phyloP scores from a whole-genome alignment of 2,797 vertebrate genomes.

The Geotrypetes seraphini region DNA sequence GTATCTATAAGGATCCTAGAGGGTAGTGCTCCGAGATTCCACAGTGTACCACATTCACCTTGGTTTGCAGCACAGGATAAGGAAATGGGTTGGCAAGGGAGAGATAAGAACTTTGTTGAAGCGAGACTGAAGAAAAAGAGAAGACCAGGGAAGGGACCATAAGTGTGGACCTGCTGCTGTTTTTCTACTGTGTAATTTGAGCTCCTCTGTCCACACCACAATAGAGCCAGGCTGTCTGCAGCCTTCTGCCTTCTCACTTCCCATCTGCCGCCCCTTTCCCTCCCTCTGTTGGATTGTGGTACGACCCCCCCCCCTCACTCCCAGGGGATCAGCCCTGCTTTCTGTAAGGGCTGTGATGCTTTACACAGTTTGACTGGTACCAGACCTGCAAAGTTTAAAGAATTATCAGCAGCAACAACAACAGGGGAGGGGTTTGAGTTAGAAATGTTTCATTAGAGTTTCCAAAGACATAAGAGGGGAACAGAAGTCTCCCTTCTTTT shows the following conservation, averaged over 20 bases:
- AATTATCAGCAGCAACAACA: not conserved
- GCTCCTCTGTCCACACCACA: not conserved
- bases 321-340: not conserved
- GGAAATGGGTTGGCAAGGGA: not conserved
- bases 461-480: too few species aligned
- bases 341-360: not conserved
- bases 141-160: too few species aligned
- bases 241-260: slow-evolving; percentile 7
- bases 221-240: slow-evolving; percentile 2
- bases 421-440: not conserved
- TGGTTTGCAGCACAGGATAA: too few species aligned
- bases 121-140: too few species aligned
- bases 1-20: too few species aligned
- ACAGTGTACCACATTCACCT: too few species aligned
- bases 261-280: slow-evolving; percentile 23
- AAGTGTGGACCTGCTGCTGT: not conserved
- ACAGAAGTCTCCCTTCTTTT: too few species aligned
- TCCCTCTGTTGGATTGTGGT: not conserved
- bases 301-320: not conserved
- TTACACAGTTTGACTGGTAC: not conserved
- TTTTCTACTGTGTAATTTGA: not conserved
- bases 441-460: not conserved
- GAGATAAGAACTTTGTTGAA: too few species aligned
- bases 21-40: too few species aligned
- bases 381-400: not conserved